phyloP scores from a whole-genome alignment of 2,797 vertebrate genomes.

The Crocodylus rhombifer region DNA sequence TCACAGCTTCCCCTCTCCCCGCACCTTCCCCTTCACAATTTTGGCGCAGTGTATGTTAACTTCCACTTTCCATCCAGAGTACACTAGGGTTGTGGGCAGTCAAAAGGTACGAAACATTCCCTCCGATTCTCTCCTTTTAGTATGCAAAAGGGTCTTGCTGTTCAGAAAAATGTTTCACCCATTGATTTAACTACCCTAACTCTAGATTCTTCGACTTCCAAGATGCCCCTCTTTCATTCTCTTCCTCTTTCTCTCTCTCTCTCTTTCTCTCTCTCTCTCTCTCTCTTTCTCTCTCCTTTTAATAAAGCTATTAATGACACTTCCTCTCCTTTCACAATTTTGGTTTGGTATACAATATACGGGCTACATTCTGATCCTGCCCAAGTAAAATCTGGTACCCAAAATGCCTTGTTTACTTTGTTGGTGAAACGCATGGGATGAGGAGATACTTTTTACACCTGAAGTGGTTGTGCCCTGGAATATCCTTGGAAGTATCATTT shows the following conservation, averaged over 20 bases:
- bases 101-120: slow-evolving; percentile 64
- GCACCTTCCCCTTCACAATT: slow-evolving; percentile 32
- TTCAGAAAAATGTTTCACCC: slow-evolving; percentile 47
- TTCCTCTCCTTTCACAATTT: slow-evolving; percentile 77
- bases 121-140: slow-evolving; percentile 31
- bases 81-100: slow-evolving; percentile 58
- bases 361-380: slow-evolving; percentile 80
- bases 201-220: slow-evolving; percentile 61
- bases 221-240: slow-evolving; percentile 59
- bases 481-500: slow-evolving; percentile 56
- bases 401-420: slow-evolving; percentile 65
- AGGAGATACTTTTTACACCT: slow-evolving; percentile 69
- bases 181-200: slow-evolving; percentile 3
- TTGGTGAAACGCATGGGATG: slow-evolving; percentile 77
- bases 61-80: slow-evolving; percentile 72
- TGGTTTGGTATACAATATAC: slow-evolving; percentile 79
- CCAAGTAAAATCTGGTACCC: slow-evolving; percentile 71
- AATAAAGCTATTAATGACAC: slow-evolving; percentile 72
- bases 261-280: slow-evolving; percentile 52
- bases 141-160: slow-evolving; percentile 53
- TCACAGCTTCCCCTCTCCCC: slow-evolving; percentile 16
- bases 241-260: slow-evolving; percentile 1
- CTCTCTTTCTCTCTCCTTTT: slow-evolving; percentile 45
- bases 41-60: slow-evolving; percentile 64
- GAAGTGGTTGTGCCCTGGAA: slow-evolving; percentile 71